These are phyloP conservation scores for Malurus leucopterus DNA, from an alignment of 2,797 vertebrate genomes.

Conservation along the genomic window DNA sequence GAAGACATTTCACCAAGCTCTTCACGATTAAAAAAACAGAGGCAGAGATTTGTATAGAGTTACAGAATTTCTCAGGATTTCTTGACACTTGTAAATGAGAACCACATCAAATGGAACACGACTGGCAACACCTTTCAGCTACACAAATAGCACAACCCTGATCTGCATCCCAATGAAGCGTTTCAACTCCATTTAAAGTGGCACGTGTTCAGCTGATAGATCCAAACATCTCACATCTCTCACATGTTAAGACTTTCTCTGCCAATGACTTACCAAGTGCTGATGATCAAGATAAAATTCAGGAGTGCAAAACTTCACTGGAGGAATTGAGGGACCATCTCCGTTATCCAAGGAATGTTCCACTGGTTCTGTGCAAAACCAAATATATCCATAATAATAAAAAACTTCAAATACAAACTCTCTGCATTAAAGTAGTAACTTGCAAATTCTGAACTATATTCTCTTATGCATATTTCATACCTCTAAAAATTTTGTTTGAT, in stretches of 20 bases:
- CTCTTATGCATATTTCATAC: background rate
- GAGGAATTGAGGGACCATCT: constrained; percentile 82
- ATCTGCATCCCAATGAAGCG: background rate
- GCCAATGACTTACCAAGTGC: constrained; percentile 77
- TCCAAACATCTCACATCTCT: background rate
- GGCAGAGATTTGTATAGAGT: background rate
- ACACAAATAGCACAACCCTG: background rate
- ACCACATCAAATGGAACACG: background rate
- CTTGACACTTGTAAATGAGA: background rate
- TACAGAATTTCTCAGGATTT: background rate
- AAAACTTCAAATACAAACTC: background rate
- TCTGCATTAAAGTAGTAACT: background rate
- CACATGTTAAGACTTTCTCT: background rate
- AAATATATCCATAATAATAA: background rate
- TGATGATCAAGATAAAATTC: constrained; percentile 85
- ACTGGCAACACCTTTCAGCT: background rate
- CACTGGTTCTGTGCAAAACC: constrained; percentile 69
- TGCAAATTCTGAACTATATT: background rate
- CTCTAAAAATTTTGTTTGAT: background rate
- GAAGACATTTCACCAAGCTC: background rate
- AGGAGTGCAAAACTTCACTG: constrained; percentile 79
- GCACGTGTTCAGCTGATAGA: background rate
- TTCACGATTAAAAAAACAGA: background rate
- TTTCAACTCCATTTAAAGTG: background rate
- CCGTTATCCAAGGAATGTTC: constrained; percentile 84